Base-by-base conservation (phyloP, 2,888 invertebrate species). In the Protonemura montana region DNA sequence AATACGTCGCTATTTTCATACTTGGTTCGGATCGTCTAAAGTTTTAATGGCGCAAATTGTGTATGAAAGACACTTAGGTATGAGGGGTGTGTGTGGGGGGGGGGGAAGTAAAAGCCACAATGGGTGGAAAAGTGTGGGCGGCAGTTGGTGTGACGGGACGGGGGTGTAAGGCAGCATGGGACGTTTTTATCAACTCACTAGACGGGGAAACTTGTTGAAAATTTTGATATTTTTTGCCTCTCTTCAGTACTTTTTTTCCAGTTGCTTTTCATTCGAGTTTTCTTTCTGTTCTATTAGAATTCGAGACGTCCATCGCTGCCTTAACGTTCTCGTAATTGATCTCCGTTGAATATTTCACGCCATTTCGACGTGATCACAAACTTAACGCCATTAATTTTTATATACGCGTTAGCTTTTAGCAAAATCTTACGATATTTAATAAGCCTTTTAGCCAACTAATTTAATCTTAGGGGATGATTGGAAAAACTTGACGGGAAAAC, bases 1-100 rank as follows among this genome's bases (percentile, higher is more conserved):
- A 78, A 78, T 78, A 78, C 28, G 78, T 27, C n/a, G 78, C 78
- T 78, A 25, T 78, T 78, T 78, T 78, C 78, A 78, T 25, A 78
- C 78, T 2, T 2, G n/a, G 27, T 78, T 78, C 78, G 28, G 78
- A 6, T 27, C 27, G 78, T 13, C n/a, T 26, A 78, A 78, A 78
- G 78, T 78, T 78, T 78, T 78, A 78, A 78, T 78, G 78, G 78
- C 2, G 26, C 78, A 78, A 78, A 78, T 78, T 78, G 78, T 6
- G 78, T 28, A 78, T 78, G 78, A 28, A 78, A 78, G 78, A 78
- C 78, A 28, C 26, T 78, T 27, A 78, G 78, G 78, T n/a, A 77
- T 7, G 77, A n/a, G 5, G 26, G 28, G 78, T 78, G 28, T 7
- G 78, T 3, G 28, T 27, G 78, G 26, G 28, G 2, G 78, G 78